Percentiles rank a stretch among this genome's conserved stretches.
phyloP scores from a whole-genome alignment of 2,113 vertebrate species.

The Eleginops maclovinus region DNA sequence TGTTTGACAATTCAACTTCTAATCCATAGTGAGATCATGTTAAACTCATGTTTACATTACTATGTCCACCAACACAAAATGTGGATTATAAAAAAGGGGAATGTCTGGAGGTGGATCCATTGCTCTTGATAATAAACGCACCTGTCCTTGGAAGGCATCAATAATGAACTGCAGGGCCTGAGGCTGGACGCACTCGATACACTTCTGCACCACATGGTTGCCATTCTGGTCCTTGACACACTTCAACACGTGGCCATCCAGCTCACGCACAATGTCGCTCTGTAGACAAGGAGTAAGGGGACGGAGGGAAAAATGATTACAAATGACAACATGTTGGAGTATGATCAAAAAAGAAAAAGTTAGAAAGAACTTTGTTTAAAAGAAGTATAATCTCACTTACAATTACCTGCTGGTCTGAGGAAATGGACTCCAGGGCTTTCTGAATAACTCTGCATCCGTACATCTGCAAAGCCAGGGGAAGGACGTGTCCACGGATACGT shows the following conservation, averaged over 20 bases:
- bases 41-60: not conserved
- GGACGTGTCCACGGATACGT: constrained; percentile 95
- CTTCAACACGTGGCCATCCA: constrained; percentile 97
- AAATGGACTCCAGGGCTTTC: constrained; percentile 97
- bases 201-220: constrained; percentile 98
- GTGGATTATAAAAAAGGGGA: not conserved
- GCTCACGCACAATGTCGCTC: constrained; percentile 96
- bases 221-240: constrained; percentile 99
- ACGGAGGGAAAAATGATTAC: not conserved
- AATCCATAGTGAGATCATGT: too few relatives aligned
- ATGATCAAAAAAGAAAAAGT: not conserved
- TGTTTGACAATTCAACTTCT: too few relatives aligned
- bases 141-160: constrained; percentile 97
- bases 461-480: constrained; percentile 95
- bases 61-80: not conserved
- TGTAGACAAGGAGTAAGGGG: constrained; percentile 60
- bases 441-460: constrained; percentile 97
- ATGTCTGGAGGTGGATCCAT: not conserved
- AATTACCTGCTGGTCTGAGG: constrained; percentile 99
- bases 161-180: constrained; percentile 97
- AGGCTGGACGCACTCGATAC: constrained; percentile 96
- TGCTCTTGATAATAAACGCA: constrained; percentile 63
- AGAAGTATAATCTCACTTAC: constrained; percentile 87
- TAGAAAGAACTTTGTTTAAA: not conserved
- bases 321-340: not conserved